A percentile compares a stretch with the other conserved stretches of the same genome.
These are phyloP conservation scores for Cranoglanis bouderius DNA, from an alignment of 2,113 vertebrate species.

Conservation along the genomic window DNA sequence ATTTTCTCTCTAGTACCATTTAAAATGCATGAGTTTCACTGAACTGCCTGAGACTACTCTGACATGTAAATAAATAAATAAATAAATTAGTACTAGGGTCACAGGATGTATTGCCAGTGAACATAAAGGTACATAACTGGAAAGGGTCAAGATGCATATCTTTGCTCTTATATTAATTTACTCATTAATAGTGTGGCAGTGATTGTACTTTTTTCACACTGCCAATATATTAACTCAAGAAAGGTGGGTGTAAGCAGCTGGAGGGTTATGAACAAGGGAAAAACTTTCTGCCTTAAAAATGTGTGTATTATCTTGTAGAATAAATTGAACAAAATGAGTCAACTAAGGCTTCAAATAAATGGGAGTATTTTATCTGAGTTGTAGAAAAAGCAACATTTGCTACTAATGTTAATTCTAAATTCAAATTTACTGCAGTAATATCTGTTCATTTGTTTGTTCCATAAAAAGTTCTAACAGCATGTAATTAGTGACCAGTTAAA, in stretches of 20 bases:
- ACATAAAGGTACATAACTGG: constrained; percentile 14
- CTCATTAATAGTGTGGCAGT: background rate
- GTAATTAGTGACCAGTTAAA: background rate
- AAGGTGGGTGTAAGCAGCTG: background rate
- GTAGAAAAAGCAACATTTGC: constrained; percentile 1
- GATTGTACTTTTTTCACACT: background rate
- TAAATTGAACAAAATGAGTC: background rate
- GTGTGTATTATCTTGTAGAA: background rate
- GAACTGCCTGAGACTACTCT: background rate
- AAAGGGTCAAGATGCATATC: background rate
- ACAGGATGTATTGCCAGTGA: constrained; percentile 1
- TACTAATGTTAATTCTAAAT: constrained; percentile 24
- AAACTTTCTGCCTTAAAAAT: background rate
- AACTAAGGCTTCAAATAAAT: background rate
- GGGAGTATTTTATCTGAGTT: background rate
- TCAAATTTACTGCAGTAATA: background rate
- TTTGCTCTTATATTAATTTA: background rate
- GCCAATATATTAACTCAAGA: background rate
- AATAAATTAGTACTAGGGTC: constrained; percentile 10
- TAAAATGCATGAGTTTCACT: constrained; percentile 45
- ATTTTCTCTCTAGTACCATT: constrained; percentile 36
- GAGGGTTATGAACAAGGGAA: background rate
- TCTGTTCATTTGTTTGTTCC: background rate
- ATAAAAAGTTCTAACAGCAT: background rate
- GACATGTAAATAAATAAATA: constrained; percentile 7